Percentiles rank a stretch among this genome's conserved stretches.
Evolutionary conservation across 1,140 invertebrate genomes (phyloP).

Genomic region (Acromyrmex heyeri): DNA sequence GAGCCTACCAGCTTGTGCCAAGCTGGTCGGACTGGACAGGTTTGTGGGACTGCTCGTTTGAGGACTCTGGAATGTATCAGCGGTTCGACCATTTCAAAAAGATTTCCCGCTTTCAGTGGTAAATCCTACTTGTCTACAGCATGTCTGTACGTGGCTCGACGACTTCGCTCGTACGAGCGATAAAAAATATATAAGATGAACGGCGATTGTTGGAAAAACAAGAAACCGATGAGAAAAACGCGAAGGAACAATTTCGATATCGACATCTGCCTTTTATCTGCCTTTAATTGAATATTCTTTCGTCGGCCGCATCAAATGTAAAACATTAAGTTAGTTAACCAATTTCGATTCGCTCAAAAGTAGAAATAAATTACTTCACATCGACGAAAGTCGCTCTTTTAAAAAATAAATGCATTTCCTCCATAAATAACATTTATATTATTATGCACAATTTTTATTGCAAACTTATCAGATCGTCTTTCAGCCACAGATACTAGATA

Average conservation of each 20-base stretch:
- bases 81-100: conserved; percentile 78
- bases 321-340: conserved; percentile 43
- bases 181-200: neutral
- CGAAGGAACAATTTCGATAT: conserved; percentile 48
- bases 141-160: conserved; percentile 13
- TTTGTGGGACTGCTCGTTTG: conserved; percentile 90
- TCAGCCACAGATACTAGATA: neutral
- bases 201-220: neutral
- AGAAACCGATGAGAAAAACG: neutral
- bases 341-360: conserved; percentile 18
- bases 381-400: neutral
- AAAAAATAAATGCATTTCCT: neutral
- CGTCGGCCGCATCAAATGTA: conserved; percentile 26
- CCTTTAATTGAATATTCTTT: conserved; percentile 49
- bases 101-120: conserved; percentile 10
- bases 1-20: conserved; percentile 87
- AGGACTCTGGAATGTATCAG: conserved; percentile 89
- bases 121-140: conserved; percentile 47
- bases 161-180: neutral
- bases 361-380: conserved; percentile 33
- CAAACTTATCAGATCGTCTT: neutral
- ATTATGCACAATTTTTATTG: neutral
- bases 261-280: conserved; percentile 40
- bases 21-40: conserved; percentile 90
- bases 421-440: conserved; percentile 7